phyloP scores from a whole-genome alignment of 2,888 invertebrate genomes.

The Escarpia spicata region DNA sequence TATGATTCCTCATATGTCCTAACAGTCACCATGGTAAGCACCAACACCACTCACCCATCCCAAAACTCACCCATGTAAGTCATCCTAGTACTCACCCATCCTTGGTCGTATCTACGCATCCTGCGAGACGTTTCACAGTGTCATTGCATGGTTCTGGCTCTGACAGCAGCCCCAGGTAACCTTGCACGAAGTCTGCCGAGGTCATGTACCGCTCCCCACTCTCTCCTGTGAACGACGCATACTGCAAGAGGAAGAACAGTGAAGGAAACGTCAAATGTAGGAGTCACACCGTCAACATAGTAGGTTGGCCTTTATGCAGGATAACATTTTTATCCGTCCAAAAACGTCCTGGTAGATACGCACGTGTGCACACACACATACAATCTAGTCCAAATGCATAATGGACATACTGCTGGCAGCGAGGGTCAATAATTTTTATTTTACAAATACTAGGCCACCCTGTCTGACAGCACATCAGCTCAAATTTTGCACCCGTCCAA shows the following conservation, averaged over 20 bases:
- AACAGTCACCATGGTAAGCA: background rate
- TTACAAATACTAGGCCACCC: too few species aligned
- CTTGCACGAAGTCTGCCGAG: constrained; percentile 90
- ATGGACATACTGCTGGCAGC: too few species aligned
- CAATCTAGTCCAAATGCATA: too few species aligned
- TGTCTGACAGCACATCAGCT: too few species aligned
- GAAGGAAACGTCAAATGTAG: background rate
- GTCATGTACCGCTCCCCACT: constrained; percentile 90
- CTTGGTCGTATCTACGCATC: constrained; percentile 66
- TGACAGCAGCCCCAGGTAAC: constrained; percentile 87
- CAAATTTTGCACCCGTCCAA: too few species aligned
- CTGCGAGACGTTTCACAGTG: constrained; percentile 85
- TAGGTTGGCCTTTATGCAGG: too few species aligned
- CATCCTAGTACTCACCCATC: constrained; percentile 52
- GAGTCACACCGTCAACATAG: background rate
- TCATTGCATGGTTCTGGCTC: constrained; percentile 74
- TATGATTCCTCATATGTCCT: background rate
- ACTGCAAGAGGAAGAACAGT: constrained; percentile 69
- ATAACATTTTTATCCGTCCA: too few species aligned
- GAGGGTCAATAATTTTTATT: too few species aligned
- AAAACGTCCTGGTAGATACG: too few species aligned
- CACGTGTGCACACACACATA: too few species aligned
- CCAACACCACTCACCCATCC: background rate
- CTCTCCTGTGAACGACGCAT: constrained; percentile 85
- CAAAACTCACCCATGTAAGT: too few species aligned